Evolutionary conservation across 2,113 vertebrate species (phyloP), one percentile per base, ranked within the genome.

Genomic region (Limanda limanda): DNA sequence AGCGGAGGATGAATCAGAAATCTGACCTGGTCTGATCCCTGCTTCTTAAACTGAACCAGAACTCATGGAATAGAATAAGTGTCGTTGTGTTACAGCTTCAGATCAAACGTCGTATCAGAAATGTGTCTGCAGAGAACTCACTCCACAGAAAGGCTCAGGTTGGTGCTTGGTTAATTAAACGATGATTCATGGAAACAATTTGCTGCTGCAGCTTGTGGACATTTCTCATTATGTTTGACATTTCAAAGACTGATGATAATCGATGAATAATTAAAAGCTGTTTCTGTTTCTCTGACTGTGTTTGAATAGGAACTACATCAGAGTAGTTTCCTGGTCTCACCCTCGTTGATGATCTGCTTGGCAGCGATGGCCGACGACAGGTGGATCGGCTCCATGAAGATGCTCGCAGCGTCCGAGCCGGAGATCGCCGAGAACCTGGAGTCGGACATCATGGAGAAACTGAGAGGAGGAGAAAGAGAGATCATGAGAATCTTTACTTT

Each of bases 321-420:
- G 25, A 27, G 25, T 4, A 27, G 27, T 4, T 27, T 31, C 27
- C 9, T 14, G 14, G 11, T 56, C 87, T 94, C 92, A 99, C 98
- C 97, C 94, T 99, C 96, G 2, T 31, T 96, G 86, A 98, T 98
- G 88, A 98, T 99, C 92, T 95, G 93, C 85, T 98, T 98, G 59
- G 97, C 97, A 24, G 97, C 97, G 54, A 99, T 83, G 20, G 95
- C 92, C 0, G 98, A 97, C 1, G 97, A 98, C 4, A 99, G 95
- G 81, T 99, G 97, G 72, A 99, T 98, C 65, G 98, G 98, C 37
- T 99, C 98, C 98, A 99, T 98, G 90, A 97, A 96, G 83, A 99
- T 98, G 86, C 97, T 99, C 52, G 96, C 96, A 0, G 97, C 96
- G 0, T 98, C 95, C 0, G 97, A 91, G 0, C 97, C 96, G 0